Evolutionary conservation across 2,113 vertebrate species (phyloP), one percentile per base, ranked within the genome.

Genomic region (Hassar affinis): DNA sequence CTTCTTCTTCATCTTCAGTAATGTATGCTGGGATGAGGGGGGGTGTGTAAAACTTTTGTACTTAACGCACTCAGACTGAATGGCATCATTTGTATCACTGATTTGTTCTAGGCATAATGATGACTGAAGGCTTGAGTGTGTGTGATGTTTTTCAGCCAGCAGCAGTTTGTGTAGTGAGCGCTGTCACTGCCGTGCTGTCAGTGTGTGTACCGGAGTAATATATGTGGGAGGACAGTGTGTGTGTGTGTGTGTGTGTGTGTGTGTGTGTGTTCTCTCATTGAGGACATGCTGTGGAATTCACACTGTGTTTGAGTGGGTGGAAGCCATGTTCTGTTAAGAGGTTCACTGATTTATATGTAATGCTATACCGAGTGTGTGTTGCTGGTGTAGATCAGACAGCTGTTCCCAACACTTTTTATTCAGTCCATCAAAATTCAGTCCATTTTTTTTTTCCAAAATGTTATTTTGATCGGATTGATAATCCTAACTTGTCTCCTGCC

Each of bases 341-440:
- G 27, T 78, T 17, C 27, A 72, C 11, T 85, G 78, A 79, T 88
- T 76, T 85, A 77, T 64, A 51, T 80, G 68, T 86, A n/a, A 84
- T 74, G 56, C 22, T 84, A 84, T 82, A 68, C 62, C 38, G 3
- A 85, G 74, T 89, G 82, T 81, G 81, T 77, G 35, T 57, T n/a
- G 76, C 42, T 57, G 2, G 57, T 79, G 42, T 27, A 64, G 38
- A 45, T 25, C 38, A 61, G 35, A 61, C n/a, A n/a, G 52, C 38
- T 59, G 12, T 45, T 61, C 38, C 2, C n/a, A 30, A 15, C 7
- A 15, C 12, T 62, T 62, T 30, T n/a, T 62, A 30, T 62, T 62
- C n/a, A 15, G n/a, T 14, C 14, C n/a, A 30, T 62, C 59, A 62
- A 25, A 2, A 25, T n/a, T n/a, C n/a, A n/a, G n/a, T n/a, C n/a